These are phyloP conservation scores for Crocidura indochinensis DNA, from an alignment of 2,797 vertebrate genomes.

Conservation along the genomic window DNA sequence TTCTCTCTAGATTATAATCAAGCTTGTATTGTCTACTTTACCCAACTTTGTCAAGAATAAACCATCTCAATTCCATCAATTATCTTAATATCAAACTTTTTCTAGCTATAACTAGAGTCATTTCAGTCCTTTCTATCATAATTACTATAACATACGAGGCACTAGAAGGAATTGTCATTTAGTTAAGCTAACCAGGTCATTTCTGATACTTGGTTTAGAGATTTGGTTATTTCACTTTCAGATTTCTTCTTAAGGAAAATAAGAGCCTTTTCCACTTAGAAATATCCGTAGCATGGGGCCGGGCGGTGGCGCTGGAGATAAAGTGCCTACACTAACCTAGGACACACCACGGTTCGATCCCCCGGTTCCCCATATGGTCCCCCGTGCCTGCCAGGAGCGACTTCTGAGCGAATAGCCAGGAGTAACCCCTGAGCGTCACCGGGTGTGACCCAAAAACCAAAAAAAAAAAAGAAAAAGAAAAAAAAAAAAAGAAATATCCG, in stretches of 20 bases:
- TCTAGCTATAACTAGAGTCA: background rate
- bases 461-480: too few relatives aligned
- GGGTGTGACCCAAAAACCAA: too few relatives aligned
- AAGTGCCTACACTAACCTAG: too few relatives aligned
- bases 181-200: conserved; percentile 57
- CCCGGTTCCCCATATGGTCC: too few relatives aligned
- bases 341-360: too few relatives aligned
- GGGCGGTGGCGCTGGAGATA: too few relatives aligned
- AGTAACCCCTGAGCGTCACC: too few relatives aligned
- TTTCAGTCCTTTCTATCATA: background rate
- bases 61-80: conserved; percentile 15
- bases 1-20: conserved; percentile 62
- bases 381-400: too few relatives aligned
- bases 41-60: conserved; percentile 38
- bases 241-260: conserved; percentile 63
- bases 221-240: conserved; percentile 49
- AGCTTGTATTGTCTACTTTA: conserved; percentile 55
- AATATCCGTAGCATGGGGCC: conserved; percentile 15
- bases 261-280: conserved; percentile 12
- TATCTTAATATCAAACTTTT: conserved; percentile 56
- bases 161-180: background rate
- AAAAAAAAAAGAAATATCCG: conserved; percentile 15
- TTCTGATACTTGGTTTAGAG: conserved; percentile 66
- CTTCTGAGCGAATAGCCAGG: too few relatives aligned
- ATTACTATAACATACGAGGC: background rate